phyloP scores from a whole-genome alignment of 2,888 invertebrate species.

The Gonocerus acuteangulatus region DNA sequence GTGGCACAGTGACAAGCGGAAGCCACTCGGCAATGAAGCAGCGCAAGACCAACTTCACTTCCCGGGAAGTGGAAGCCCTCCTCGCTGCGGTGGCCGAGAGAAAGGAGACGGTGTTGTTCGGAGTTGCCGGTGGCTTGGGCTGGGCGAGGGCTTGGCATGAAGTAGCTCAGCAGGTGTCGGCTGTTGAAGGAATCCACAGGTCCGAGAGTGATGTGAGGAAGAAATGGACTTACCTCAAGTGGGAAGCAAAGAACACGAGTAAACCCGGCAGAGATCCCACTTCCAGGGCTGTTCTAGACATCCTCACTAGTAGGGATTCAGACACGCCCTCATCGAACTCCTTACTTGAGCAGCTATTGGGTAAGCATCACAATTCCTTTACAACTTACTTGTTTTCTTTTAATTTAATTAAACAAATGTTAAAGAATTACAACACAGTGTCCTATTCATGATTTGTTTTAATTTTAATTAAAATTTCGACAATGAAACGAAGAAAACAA shows the following conservation, averaged over 20 bases:
- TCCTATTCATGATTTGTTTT: no score
- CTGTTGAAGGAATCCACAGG: slow-evolving; percentile 39
- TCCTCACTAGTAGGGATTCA: slow-evolving; percentile 37
- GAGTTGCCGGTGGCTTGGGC: slow-evolving; percentile 40
- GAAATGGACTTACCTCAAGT: slow-evolving; percentile 41
- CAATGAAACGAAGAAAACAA: no score
- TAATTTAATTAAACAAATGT: no score
- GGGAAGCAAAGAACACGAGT: slow-evolving; percentile 41
- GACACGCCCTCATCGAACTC: slow-evolving; percentile 31
- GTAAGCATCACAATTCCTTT: slow-evolving; percentile 32
- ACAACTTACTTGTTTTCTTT: no score
- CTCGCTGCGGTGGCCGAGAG: slow-evolving; percentile 38
- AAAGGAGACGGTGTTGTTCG: slow-evolving; percentile 40
- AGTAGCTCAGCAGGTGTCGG: slow-evolving; percentile 39
- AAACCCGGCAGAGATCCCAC: slow-evolving; percentile 40
- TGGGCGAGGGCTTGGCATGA: slow-evolving; percentile 40
- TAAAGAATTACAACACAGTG: no score
- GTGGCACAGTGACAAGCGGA: background rate
- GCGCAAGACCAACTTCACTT: slow-evolving; percentile 40
- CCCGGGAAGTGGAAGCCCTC: slow-evolving; percentile 39
- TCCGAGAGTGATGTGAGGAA: slow-evolving; percentile 40
- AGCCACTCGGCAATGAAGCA: slow-evolving; percentile 36
- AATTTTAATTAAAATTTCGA: no score
- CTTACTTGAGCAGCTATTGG: slow-evolving; percentile 35
- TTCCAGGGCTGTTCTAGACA: slow-evolving; percentile 39